A percentile compares a stretch with the other conserved stretches of the same genome.
Evolutionary conservation across 2,113 vertebrate genomes (phyloP).

Genomic region (Channa maculata): DNA sequence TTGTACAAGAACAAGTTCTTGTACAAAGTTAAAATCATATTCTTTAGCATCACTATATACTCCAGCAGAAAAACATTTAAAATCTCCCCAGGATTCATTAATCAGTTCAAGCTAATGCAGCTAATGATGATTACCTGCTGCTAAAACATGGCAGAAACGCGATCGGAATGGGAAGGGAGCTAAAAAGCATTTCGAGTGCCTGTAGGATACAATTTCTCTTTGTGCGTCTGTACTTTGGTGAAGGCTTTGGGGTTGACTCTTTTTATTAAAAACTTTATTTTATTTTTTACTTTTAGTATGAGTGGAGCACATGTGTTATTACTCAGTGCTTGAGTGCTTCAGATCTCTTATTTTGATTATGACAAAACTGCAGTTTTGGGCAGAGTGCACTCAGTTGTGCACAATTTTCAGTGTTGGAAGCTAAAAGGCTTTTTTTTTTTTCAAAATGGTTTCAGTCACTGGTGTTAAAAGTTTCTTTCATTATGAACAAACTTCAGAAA

Average conservation of each 20-base stretch:
- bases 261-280: too few relatives aligned
- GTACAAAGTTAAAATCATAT: too few relatives aligned
- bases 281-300: conserved; percentile 16
- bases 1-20: too few relatives aligned
- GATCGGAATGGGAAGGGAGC: background rate
- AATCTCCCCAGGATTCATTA: too few relatives aligned
- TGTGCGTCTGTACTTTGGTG: background rate
- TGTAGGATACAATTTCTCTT: background rate
- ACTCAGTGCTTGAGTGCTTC: conserved; percentile 2
- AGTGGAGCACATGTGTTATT: conserved; percentile 6
- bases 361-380: background rate
- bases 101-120: too few relatives aligned
- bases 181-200: conserved; percentile 8
- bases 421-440: background rate
- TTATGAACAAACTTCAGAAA: background rate
- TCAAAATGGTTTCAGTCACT: too few relatives aligned
- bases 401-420: background rate
- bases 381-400: conserved; percentile 4
- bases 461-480: background rate
- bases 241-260: accelerated
- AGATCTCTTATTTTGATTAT: background rate
- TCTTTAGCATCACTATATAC: too few relatives aligned
- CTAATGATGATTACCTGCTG: too few relatives aligned
- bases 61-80: too few relatives aligned
- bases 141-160: background rate